A percentile compares a stretch with the other conserved stretches of the same genome.
These are phyloP conservation scores for Thymallus thymallus DNA, from an alignment of 2,113 vertebrate species.

Conservation along the genomic window DNA sequence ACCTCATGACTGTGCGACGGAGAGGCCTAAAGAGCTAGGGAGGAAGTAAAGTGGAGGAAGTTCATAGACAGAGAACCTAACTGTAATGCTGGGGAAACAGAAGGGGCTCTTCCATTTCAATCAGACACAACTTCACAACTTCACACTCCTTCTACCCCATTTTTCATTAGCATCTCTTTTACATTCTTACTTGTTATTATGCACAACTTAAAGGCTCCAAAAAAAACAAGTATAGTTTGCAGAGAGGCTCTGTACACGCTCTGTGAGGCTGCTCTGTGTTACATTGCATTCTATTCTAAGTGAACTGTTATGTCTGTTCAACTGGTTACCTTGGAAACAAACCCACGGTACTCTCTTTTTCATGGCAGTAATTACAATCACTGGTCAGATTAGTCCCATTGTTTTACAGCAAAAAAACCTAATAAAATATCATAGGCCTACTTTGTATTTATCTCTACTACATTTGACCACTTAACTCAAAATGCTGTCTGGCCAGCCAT, in stretches of 20 bases:
- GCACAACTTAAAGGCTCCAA: slow-evolving; percentile 32
- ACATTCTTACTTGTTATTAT: slow-evolving; percentile 63
- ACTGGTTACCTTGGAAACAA: slow-evolving; percentile 19
- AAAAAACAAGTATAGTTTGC: no score
- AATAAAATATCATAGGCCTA: no score
- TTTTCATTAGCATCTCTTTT: slow-evolving; percentile 68
- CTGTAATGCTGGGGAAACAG: slow-evolving; percentile 45
- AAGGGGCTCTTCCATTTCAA: slow-evolving; percentile 58
- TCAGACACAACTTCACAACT: slow-evolving; percentile 57
- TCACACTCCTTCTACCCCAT: slow-evolving; percentile 45
- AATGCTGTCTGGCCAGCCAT: not conserved
- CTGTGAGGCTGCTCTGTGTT: not conserved
- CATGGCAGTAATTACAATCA: not conserved
- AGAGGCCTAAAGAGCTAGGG: slow-evolving; percentile 9
- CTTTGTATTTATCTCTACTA: not conserved
- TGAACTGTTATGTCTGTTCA: not conserved
- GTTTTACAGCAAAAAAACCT: not conserved
- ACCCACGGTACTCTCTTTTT: not conserved
- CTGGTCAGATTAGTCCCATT: slow-evolving; percentile 1
- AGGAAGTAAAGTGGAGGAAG: slow-evolving; percentile 21
- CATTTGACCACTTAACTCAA: not conserved
- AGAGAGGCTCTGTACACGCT: not conserved
- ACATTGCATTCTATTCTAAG: not conserved
- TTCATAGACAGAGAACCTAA: slow-evolving; percentile 47
- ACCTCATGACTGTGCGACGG: not conserved